Base-by-base conservation (phyloP, 2,113 vertebrate genomes). In the Siniperca knerii region DNA sequence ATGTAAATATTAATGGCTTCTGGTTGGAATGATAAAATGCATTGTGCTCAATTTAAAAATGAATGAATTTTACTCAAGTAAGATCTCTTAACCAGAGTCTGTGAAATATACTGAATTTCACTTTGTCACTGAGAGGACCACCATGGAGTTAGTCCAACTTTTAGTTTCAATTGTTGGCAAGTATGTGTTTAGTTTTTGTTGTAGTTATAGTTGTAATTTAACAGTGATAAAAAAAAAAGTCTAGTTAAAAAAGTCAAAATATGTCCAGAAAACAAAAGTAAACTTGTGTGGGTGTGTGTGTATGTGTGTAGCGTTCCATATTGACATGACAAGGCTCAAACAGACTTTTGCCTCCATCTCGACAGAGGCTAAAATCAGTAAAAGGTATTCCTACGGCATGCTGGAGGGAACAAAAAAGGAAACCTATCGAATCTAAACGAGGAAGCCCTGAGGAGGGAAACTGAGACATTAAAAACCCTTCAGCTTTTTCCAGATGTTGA, bases 1-100 rank as follows among this genome's bases (percentile, higher is more conserved):
- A 0, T 25, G 84, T 37, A 58, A 69, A 83, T 11, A 52, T 88
- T 84, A 72, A 84, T 50, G 54, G 12, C 71, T 66, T 78, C 35
- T 48, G 16, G 55, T 62, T 3, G 7, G 50, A 54, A 2, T 20
- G 25, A 85, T 55, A 10, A 83, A 78, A 57, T 25, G 46, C 40
- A 15, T 18, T 8, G 10, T 58, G 48, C 46, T 89, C 66, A n/a
- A 25, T 74, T 72, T 25, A 60, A 79, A 82, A 66, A 54, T 50
- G 8, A 66, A 54, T 50, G 8, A 62, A 66, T 67, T 40, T 25
- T 29, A 16, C 6, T 58, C 37, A 74, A 75, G 55, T 23, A 42
- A 15, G 57, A 48, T 58, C 20, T 79, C 13, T n/a, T n/a, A 44
- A 58, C 0, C 2, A 29, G 7, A 10, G 21, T 76, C 42, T 15